These are phyloP conservation scores for Nesidiocoris tenuis DNA, from an alignment of 2,888 invertebrate genomes.

Conservation along the genomic window DNA sequence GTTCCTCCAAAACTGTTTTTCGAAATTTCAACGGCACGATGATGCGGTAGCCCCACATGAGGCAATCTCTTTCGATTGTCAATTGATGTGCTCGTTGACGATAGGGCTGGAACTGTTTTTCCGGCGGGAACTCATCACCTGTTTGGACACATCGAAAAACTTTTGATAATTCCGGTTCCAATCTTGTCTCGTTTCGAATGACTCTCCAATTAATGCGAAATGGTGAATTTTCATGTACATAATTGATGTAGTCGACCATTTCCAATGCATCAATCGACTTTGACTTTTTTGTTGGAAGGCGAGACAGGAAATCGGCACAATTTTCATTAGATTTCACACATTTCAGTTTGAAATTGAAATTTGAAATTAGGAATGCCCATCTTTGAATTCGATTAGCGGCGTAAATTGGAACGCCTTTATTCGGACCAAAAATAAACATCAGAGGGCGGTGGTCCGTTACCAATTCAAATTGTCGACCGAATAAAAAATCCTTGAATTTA, in stretches of 20 bases:
- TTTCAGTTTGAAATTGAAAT: constrained; percentile 9
- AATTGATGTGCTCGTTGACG: constrained; percentile 2
- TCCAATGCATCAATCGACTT: background rate
- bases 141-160: background rate
- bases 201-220: constrained; percentile 54
- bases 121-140: background rate
- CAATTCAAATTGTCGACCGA: background rate
- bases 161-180: constrained; percentile 1
- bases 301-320: constrained; percentile 13
- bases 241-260: background rate
- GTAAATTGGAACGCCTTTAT: background rate
- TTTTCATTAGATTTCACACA: constrained; percentile 19
- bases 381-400: constrained; percentile 7
- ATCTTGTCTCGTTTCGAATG: constrained; percentile 29
- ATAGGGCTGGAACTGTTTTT: constrained; percentile 13
- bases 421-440: background rate
- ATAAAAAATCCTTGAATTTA: background rate
- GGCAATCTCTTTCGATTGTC: constrained; percentile 28
- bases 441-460: constrained; percentile 4
- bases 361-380: constrained; percentile 7
- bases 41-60: constrained; percentile 38
- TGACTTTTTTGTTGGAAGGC: background rate
- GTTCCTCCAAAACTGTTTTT: constrained; percentile 6
- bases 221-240: constrained; percentile 5
- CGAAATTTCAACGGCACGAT: constrained; percentile 22